These are phyloP conservation scores for Psammodynastes pulverulentus DNA, from an alignment of 2,113 vertebrate genomes.

Conservation along the genomic window DNA sequence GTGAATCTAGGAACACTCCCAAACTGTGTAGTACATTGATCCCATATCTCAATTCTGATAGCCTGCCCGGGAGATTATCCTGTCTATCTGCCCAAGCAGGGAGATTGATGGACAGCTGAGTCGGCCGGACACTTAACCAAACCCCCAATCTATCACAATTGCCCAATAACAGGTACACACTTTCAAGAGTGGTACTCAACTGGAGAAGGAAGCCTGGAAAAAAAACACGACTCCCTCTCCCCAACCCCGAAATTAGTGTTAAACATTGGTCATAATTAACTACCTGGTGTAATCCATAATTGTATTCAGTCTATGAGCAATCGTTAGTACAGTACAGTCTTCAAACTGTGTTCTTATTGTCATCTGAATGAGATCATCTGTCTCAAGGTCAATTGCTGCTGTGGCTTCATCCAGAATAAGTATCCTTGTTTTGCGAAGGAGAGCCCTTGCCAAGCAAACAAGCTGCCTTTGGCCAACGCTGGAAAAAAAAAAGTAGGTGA, in stretches of 20 bases:
- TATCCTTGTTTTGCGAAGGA: constrained; percentile 89
- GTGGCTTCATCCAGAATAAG: constrained; percentile 94
- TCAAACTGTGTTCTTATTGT: constrained; percentile 93
- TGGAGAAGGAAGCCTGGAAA: neutral
- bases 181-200: neutral
- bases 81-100: neutral
- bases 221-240: neutral
- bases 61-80: neutral
- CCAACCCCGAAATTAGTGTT: neutral
- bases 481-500: neutral
- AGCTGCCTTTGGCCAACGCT: constrained; percentile 94
- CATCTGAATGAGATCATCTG: constrained; percentile 91
- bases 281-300: constrained; percentile 97
- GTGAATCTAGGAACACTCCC: neutral
- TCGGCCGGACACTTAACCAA: neutral
- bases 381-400: constrained; percentile 91
- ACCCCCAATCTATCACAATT: neutral
- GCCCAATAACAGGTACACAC: neutral
- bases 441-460: constrained; percentile 88
- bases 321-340: constrained; percentile 90
- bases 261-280: neutral
- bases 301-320: constrained; percentile 95
- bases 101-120: neutral
- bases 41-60: neutral
- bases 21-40: neutral